Evolutionary conservation across 2,888 invertebrate genomes (phyloP).

Genomic region (Protophormia terraenovae): DNA sequence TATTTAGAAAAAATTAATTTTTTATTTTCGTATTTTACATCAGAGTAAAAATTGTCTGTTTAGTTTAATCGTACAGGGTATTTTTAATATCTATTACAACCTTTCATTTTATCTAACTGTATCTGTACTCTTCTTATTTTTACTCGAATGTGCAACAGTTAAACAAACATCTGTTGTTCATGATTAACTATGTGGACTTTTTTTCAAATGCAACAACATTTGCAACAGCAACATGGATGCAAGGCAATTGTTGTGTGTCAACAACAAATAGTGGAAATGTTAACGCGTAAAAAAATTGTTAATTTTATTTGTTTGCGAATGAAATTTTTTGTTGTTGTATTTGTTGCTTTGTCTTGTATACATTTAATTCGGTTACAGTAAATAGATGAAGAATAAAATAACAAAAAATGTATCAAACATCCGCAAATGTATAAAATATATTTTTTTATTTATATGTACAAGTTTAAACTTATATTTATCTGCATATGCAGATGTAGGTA

Average conservation of each 20-base stretch:
- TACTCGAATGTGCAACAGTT: constrained; percentile 13
- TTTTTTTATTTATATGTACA: background rate
- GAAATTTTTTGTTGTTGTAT: constrained; percentile 26
- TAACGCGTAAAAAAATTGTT: constrained; percentile 55
- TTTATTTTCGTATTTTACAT: too few species aligned
- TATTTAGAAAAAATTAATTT: too few species aligned
- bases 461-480: background rate
- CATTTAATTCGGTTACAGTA: constrained; percentile 47
- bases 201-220: constrained; percentile 1
- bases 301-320: constrained; percentile 60
- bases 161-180: constrained; percentile 47
- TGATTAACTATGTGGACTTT: constrained; percentile 18
- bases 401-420: constrained; percentile 20
- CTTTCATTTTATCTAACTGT: background rate
- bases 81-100: background rate
- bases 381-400: constrained; percentile 16
- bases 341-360: constrained; percentile 40
- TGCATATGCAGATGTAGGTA: background rate
- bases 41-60: too few species aligned
- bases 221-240: constrained; percentile 28
- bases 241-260: constrained; percentile 45
- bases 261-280: constrained; percentile 54
- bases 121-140: background rate
- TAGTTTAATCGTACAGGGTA: too few species aligned
- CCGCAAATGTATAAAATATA: constrained; percentile 31